Evolutionary conservation across 1,140 invertebrate species (phyloP).

Genomic region (Mizuhopecten yessoensis): DNA sequence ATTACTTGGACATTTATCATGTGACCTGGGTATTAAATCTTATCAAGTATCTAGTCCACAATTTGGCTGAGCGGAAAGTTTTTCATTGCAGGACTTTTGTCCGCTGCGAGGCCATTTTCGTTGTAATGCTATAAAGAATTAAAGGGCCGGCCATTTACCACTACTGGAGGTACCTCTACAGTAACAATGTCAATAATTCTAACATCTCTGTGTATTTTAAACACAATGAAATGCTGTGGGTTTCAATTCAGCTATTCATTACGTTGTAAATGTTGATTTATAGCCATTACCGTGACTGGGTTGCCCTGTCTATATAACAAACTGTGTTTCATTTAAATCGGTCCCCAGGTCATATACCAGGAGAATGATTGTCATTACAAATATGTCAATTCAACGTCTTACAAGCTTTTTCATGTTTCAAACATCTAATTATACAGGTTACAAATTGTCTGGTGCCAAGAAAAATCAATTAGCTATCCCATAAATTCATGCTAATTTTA

Average conservation of each 20-base stretch:
- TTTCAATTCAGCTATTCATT: slow-evolving; percentile 24
- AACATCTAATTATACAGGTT: background rate
- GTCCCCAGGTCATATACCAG: background rate
- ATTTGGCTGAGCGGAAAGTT: slow-evolving; percentile 13
- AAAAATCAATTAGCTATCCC: background rate
- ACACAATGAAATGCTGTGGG: slow-evolving; percentile 17
- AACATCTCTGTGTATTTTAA: slow-evolving; percentile 25
- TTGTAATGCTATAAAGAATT: background rate
- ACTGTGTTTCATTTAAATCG: background rate
- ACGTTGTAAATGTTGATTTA: background rate
- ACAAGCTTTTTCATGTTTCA: background rate
- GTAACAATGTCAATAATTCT: background rate
- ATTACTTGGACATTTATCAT: slow-evolving; percentile 22
- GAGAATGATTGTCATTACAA: background rate
- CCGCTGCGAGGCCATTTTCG: too few species aligned
- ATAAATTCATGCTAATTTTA: background rate
- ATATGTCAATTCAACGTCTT: background rate
- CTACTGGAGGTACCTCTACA: background rate
- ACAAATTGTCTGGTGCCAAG: background rate
- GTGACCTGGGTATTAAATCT: background rate
- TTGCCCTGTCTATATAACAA: background rate
- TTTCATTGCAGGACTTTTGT: background rate
- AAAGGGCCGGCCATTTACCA: background rate
- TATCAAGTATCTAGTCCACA: slow-evolving; percentile 13
- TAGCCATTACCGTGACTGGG: background rate